These are phyloP conservation scores for Athalia cordata DNA, from an alignment of 2,888 invertebrate genomes.

Conservation along the genomic window DNA sequence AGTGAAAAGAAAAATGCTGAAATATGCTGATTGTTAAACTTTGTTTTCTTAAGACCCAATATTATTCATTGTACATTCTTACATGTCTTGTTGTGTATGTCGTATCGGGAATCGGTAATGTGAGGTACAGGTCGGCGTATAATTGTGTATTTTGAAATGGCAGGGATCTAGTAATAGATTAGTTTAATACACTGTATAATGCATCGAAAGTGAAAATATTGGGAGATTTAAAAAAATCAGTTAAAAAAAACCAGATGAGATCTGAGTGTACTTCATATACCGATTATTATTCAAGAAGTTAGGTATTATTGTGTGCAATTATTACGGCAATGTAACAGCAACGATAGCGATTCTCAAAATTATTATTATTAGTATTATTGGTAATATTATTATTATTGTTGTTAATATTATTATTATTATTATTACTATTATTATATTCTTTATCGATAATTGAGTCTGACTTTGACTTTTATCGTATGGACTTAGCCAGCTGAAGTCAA, in stretches of 20 bases:
- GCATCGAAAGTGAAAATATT: conserved; percentile 17
- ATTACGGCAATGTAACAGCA: conserved; percentile 50
- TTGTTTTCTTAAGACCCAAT: conserved; percentile 7
- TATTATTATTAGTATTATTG: too few relatives aligned
- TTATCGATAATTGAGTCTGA: not conserved
- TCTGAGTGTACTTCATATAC: conserved; percentile 49
- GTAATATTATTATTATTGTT: too few relatives aligned
- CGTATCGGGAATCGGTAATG: conserved; percentile 44
- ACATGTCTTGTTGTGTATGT: conserved; percentile 53
- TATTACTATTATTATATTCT: too few relatives aligned
- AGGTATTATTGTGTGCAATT: conserved; percentile 54
- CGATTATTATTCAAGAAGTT: conserved; percentile 50
- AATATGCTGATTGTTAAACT: conserved; percentile 27
- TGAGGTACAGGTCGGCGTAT: conserved; percentile 49
- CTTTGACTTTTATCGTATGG: conserved; percentile 2
- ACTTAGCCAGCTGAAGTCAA: conserved; percentile 6
- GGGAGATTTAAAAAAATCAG: conserved; percentile 35
- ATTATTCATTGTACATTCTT: conserved; percentile 56
- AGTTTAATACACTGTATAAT: conserved; percentile 43
- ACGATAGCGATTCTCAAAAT: conserved; percentile 51
- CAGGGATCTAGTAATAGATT: conserved; percentile 9
- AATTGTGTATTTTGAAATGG: conserved; percentile 16
- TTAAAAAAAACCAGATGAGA: conserved; percentile 42
- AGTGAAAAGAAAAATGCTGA: not conserved
- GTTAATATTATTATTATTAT: too few relatives aligned